Conservation (phyloP, 2,113 vertebrate species). For the Corapipo altera region DNA sequence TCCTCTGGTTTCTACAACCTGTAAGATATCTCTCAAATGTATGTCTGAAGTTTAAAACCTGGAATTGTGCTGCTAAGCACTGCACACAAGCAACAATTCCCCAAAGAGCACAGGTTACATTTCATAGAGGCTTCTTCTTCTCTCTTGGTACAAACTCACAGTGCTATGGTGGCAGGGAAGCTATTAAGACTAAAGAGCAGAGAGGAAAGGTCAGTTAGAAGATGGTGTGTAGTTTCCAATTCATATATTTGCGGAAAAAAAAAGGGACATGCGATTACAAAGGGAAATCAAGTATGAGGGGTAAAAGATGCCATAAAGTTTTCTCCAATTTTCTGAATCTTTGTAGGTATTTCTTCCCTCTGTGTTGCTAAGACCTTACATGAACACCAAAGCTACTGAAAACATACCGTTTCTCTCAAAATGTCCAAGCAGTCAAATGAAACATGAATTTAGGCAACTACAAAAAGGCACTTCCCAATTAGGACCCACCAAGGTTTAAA, state of each 20-base stretch:
- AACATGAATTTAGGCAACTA: neutral
- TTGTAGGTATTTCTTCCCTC: neutral
- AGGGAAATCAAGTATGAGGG: rapidly evolving
- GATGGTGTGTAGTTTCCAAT: neutral
- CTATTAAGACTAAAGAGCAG: neutral
- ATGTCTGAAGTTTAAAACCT: neutral
- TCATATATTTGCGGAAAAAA: neutral
- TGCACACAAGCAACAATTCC: neutral
- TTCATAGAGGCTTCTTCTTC: neutral
- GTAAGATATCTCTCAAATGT: rapidly evolving
- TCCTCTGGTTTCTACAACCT: neutral
- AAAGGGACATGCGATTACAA: neutral
- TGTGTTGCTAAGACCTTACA: neutral
- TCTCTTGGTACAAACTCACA: neutral
- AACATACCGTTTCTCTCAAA: neutral
- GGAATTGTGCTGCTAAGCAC: neutral
- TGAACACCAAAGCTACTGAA: neutral
- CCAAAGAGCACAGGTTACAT: neutral
- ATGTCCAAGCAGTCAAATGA: neutral
- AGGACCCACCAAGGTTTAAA: neutral
- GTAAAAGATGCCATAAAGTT: neutral
- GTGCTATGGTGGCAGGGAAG: neutral
- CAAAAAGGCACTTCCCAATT: neutral
- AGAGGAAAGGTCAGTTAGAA: neutral
- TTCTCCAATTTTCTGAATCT: neutral